Base-by-base conservation (phyloP, 2,888 invertebrate species). In the Toxonevra muliebris region DNA sequence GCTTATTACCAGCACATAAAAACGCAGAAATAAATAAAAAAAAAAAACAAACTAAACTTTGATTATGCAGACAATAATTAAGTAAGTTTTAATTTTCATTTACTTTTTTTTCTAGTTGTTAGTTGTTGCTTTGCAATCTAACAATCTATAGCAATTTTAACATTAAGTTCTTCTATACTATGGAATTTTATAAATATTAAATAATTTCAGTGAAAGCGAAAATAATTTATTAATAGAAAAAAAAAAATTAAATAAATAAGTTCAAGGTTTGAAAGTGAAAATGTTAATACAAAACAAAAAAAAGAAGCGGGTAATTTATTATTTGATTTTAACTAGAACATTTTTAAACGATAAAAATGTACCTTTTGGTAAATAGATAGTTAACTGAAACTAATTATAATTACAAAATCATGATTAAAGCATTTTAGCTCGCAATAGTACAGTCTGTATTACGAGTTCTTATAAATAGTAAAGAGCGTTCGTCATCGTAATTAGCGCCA, bases 11-110 rank as follows among this genome's bases (percentile, higher is more conserved):
- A 15, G 2, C 12, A 3, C 15, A 3, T 3, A 48, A 3, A n/a
- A n/a, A 3, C 48, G 12, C 2, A 15, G 3, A n/a, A 48, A n/a
- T n/a, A n/a, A n/a, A n/a, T n/a, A 5, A 12, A 48, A n/a, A 3
- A 48, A 15, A 2, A 15, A 48, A 48, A 5, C 2, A n/a, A 11
- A 12, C 19, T 15, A 12, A 41, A 71, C 62, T 58, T 73, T 66
- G 62, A 79, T 69, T 68, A 84, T 83, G 83, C 84, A 83, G 76
- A 83, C 83, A 65, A 81, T 83, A 65, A 83, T 83, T 72, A 82
- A 83, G 83, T 83, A 80, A 83, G 83, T 83, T 69, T 68, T 68
- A 62, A 53, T 19, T 54, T 30, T 60, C 12, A 50, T 30, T 40
- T 30, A 43, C 19, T 15, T 54, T 63, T 61, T 20, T 62, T 57